A percentile compares a stretch with the other conserved stretches of the same genome.
Evolutionary conservation across 2,113 vertebrate genomes (phyloP).

Genomic region (Charina bottae): DNA sequence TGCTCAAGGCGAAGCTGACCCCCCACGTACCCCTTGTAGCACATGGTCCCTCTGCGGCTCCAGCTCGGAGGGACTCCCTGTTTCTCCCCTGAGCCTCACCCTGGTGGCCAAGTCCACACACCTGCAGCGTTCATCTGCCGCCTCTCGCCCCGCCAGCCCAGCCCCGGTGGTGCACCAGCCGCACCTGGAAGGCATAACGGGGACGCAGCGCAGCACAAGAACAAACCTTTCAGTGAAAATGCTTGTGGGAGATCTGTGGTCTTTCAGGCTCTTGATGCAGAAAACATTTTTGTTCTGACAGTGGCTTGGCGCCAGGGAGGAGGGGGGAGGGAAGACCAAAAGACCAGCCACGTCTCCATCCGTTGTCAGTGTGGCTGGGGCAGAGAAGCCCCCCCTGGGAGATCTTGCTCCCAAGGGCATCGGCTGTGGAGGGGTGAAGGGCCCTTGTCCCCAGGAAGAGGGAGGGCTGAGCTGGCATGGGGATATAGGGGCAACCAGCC

Average conservation of each 20-base stretch:
- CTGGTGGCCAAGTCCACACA: slow-evolving; percentile 40
- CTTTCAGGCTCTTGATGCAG: slow-evolving; percentile 52
- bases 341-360: not conserved
- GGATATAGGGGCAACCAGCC: not conserved
- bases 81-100: slow-evolving; percentile 21
- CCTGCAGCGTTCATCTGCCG: slow-evolving; percentile 45
- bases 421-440: not conserved
- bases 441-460: not conserved
- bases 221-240: slow-evolving; percentile 62
- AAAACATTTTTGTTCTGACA: not conserved
- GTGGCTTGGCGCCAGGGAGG: not conserved
- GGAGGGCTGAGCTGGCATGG: not conserved
- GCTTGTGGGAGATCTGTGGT: slow-evolving; percentile 52
- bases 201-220: slow-evolving; percentile 46
- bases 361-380: not conserved
- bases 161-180: slow-evolving; percentile 33
- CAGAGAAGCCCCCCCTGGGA: not conserved
- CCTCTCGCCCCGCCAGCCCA: slow-evolving; percentile 9
- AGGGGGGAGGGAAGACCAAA: not conserved
- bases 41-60: not conserved
- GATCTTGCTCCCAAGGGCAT: not conserved
- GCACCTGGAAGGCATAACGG: slow-evolving; percentile 75
- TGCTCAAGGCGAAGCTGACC: not conserved
- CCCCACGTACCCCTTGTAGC: fast-evolving
- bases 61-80: slow-evolving; percentile 29